phyloP scores from a whole-genome alignment of 2,797 vertebrate genomes.

The Antrozous pallidus region DNA sequence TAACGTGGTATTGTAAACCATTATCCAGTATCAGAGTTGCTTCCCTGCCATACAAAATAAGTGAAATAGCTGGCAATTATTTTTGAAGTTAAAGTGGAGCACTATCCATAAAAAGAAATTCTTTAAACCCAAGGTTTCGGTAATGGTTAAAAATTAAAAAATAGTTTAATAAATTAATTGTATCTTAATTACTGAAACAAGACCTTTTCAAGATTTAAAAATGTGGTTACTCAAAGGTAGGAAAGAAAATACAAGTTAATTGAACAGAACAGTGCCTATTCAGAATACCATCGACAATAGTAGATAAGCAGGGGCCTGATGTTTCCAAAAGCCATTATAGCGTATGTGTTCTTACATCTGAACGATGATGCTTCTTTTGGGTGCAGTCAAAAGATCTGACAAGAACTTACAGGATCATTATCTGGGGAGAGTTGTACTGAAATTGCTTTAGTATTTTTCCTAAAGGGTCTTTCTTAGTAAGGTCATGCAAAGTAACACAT shows the following conservation, averaged over 20 bases:
- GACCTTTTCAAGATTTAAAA: slow-evolving; percentile 22
- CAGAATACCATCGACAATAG: neutral
- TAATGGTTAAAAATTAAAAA: slow-evolving; percentile 21
- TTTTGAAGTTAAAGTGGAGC: slow-evolving; percentile 30
- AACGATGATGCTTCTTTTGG: neutral
- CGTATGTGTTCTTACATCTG: neutral
- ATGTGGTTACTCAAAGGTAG: neutral
- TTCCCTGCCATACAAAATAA: slow-evolving; percentile 56
- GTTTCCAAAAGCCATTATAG: neutral
- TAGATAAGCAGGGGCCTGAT: neutral
- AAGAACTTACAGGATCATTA: neutral
- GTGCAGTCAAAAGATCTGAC: no score
- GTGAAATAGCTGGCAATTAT: neutral
- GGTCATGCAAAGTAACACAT: slow-evolving; percentile 23
- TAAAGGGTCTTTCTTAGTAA: slow-evolving; percentile 5
- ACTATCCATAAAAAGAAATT: neutral
- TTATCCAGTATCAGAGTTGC: slow-evolving; percentile 14
- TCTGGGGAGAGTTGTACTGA: neutral
- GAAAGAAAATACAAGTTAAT: neutral
- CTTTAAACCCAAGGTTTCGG: neutral
- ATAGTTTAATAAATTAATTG: neutral
- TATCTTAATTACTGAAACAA: neutral
- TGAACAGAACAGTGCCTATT: neutral
- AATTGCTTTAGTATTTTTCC: slow-evolving; percentile 37
- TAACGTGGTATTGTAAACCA: neutral